Percentiles rank a stretch among this genome's conserved stretches.
phyloP scores from a whole-genome alignment of 1,140 invertebrate genomes.

The Aphelenchoides avenae region DNA sequence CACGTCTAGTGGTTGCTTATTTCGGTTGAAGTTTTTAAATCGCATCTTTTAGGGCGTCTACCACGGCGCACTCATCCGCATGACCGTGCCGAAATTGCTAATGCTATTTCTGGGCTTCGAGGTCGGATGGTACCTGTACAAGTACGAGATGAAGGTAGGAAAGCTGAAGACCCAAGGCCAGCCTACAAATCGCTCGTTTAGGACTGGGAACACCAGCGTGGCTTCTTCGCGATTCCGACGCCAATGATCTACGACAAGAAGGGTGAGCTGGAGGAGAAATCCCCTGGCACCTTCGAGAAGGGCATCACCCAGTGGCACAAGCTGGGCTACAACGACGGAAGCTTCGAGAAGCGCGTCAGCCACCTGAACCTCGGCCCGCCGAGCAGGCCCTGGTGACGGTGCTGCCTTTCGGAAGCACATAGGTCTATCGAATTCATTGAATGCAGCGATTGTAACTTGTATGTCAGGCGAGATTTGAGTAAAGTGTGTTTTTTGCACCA shows the following conservation, averaged over 20 bases:
- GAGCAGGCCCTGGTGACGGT: slow-evolving; percentile 1
- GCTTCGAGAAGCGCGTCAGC: neutral
- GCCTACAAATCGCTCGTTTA: too few relatives aligned
- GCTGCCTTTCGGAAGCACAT: too few relatives aligned
- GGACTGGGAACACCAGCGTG: neutral
- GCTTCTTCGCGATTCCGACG: neutral
- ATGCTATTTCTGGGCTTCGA: slow-evolving; percentile 36
- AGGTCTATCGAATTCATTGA: too few relatives aligned
- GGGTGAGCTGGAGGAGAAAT: neutral
- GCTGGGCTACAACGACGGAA: neutral
- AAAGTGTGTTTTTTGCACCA: too few relatives aligned
- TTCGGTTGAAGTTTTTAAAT: too few relatives aligned
- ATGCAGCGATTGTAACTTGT: too few relatives aligned
- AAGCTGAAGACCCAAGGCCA: too few relatives aligned
- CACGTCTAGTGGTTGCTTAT: too few relatives aligned
- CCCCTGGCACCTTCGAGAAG: neutral
- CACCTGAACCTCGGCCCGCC: neutral
- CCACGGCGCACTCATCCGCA: slow-evolving; percentile 44
- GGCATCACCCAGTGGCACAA: neutral
- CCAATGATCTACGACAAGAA: neutral
- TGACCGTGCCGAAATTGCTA: slow-evolving; percentile 43
- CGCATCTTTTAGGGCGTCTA: too few relatives aligned
- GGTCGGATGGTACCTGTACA: slow-evolving; percentile 48
- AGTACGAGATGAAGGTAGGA: slow-evolving; percentile 52
- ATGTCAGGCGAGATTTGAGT: too few relatives aligned